These are phyloP conservation scores for Dendroctonus ponderosae DNA, from an alignment of 1,140 invertebrate species.

Conservation along the genomic window DNA sequence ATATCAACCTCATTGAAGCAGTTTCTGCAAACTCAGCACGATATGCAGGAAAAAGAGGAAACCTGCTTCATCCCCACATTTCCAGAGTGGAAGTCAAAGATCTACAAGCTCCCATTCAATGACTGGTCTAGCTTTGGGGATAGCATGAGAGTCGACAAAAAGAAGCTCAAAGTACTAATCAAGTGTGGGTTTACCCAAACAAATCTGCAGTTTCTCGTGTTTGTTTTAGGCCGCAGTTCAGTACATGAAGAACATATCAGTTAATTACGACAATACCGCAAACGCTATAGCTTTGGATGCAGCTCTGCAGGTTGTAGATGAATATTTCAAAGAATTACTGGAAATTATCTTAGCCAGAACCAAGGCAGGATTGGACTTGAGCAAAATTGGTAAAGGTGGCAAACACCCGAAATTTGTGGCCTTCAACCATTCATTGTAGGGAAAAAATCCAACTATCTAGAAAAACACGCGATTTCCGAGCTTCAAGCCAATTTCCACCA, in stretches of 20 bases:
- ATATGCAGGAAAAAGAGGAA: conserved; percentile 8
- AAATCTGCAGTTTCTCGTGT: background rate
- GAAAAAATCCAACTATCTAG: conserved; percentile 13
- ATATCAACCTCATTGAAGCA: conserved; percentile 16
- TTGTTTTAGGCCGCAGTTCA: conserved; percentile 19
- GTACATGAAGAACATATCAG: conserved; percentile 27
- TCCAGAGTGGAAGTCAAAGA: conserved; percentile 35
- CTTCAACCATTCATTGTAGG: background rate
- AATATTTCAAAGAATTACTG: conserved; percentile 34
- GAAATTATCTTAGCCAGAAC: conserved; percentile 34
- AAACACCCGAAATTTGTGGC: background rate
- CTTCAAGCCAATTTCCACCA: conserved; percentile 36
- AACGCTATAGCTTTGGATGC: conserved; percentile 27
- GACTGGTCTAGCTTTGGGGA: conserved; percentile 18
- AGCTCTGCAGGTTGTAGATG: conserved; percentile 21
- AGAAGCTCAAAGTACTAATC: conserved; percentile 13
- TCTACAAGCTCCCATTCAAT: conserved; percentile 33
- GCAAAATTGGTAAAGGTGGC: background rate
- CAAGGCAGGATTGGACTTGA: conserved; percentile 7
- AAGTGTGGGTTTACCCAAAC: background rate
- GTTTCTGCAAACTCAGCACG: conserved; percentile 13
- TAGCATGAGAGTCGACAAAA: conserved; percentile 21
- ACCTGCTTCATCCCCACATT: conserved; percentile 12
- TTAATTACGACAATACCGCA: conserved; percentile 30
- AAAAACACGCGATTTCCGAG: conserved; percentile 32